Evolutionary conservation across 2,888 invertebrate genomes (phyloP).

Genomic region (Dasypolia templi): DNA sequence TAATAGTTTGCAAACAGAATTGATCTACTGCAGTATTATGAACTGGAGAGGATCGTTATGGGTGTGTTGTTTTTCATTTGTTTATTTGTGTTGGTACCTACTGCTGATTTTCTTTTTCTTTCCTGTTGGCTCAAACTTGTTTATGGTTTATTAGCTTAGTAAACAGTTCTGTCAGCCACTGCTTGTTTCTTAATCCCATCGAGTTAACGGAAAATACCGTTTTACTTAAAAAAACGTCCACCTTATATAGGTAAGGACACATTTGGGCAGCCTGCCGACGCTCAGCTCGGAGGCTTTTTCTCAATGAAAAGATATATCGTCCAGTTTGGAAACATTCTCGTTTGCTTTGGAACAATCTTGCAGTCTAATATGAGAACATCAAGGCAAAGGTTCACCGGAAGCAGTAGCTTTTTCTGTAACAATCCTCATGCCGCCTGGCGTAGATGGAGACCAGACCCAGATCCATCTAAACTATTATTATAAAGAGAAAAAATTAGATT

Average conservation of each 20-base stretch:
- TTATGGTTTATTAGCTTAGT: neutral
- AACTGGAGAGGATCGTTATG: neutral
- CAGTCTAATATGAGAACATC: neutral
- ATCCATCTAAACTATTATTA: too few relatives aligned
- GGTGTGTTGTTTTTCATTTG: neutral
- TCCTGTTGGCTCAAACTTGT: neutral
- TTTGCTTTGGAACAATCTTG: neutral
- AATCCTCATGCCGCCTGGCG: neutral
- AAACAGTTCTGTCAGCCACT: neutral
- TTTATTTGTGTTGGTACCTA: neutral
- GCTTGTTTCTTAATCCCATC: neutral
- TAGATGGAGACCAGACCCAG: neutral
- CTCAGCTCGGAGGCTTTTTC: neutral
- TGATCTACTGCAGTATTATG: slow-evolving; percentile 9
- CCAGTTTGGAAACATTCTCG: neutral
- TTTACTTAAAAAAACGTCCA: neutral
- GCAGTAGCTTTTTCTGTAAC: neutral
- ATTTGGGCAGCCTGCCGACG: neutral
- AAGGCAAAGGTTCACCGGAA: too few relatives aligned
- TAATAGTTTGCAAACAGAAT: slow-evolving; percentile 67
- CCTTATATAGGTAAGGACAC: neutral
- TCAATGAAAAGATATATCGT: neutral
- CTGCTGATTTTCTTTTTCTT: neutral
- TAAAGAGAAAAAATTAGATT: too few relatives aligned
- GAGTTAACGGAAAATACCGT: neutral